Percentiles rank a stretch among this genome's conserved stretches.
phyloP scores from a whole-genome alignment of 2,797 vertebrate species.

The Malurus splendens region DNA sequence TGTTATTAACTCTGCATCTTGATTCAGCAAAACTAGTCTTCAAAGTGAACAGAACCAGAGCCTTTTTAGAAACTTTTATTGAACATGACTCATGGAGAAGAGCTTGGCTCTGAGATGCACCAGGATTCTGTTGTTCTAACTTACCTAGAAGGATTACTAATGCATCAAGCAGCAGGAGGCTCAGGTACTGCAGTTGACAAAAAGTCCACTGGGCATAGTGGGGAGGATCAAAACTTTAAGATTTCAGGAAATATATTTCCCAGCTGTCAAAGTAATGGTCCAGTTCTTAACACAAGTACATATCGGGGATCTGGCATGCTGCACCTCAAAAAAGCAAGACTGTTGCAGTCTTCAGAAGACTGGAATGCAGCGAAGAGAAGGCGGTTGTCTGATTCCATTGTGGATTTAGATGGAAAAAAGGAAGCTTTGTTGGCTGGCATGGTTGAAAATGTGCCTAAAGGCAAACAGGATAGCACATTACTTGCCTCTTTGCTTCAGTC shows the following conservation, averaged over 20 bases:
- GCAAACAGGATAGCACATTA: conserved; percentile 93
- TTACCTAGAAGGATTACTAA: conserved; percentile 99
- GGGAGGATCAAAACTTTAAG: conserved; percentile 85
- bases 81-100: conserved; percentile 99
- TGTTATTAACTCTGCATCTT: conserved; percentile 38
- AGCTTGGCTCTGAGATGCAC: conserved; percentile 99
- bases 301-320: conserved; percentile 84
- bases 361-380: conserved; percentile 88
- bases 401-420: conserved; percentile 87
- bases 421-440: conserved; percentile 83
- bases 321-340: conserved; percentile 93
- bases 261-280: conserved; percentile 83
- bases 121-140: conserved; percentile 99
- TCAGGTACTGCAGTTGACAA: conserved; percentile 88
- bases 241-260: conserved; percentile 77
- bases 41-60: conserved; percentile 69
- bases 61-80: conserved; percentile 79
- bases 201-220: conserved; percentile 82
- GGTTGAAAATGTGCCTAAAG: conserved; percentile 84
- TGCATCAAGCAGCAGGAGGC: conserved; percentile 97
- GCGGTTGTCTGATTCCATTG: conserved; percentile 79
- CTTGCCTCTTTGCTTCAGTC: conserved; percentile 96
- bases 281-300: conserved; percentile 75
- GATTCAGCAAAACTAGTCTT: conserved; percentile 43
- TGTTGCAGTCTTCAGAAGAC: conserved; percentile 88